Percentiles rank a stretch among this genome's conserved stretches.
Conservation (phyloP, 2,888 invertebrate genomes). For the Ischnus inquisitorius region DNA sequence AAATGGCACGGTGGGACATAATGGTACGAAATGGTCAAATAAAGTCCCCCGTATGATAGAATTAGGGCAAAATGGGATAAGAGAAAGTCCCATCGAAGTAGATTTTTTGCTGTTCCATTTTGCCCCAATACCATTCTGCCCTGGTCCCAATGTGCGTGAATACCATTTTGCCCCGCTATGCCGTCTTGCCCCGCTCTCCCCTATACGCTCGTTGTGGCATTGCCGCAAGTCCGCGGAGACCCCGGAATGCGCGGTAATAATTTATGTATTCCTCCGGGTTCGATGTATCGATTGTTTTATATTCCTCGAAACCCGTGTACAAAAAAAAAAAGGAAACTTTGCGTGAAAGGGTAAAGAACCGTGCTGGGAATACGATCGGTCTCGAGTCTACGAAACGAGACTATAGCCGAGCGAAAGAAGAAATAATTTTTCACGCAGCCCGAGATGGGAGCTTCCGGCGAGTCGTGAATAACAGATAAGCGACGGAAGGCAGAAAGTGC, state of each 20-base stretch:
- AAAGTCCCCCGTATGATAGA: too few species aligned
- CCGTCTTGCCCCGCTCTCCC: too few species aligned
- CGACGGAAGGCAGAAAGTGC: neutral
- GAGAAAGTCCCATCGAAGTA: too few species aligned
- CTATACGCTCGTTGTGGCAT: too few species aligned
- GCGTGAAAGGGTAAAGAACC: neutral
- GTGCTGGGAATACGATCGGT: neutral
- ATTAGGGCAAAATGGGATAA: too few species aligned
- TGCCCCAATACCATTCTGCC: too few species aligned
- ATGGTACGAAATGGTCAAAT: too few species aligned
- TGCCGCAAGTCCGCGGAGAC: neutral
- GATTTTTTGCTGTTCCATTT: too few species aligned
- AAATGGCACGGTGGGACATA: too few species aligned
- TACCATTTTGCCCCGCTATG: too few species aligned
- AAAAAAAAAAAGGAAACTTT: neutral
- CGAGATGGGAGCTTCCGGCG: neutral
- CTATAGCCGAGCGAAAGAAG: neutral
- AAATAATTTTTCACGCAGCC: slow-evolving; percentile 3
- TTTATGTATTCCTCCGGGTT: neutral
- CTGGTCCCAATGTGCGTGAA: too few species aligned
- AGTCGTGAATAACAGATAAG: slow-evolving; percentile 11
- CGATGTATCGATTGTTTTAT: slow-evolving; percentile 5
- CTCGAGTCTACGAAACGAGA: neutral
- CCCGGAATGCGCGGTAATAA: neutral
- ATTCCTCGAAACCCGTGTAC: neutral